Percentiles rank a stretch among this genome's conserved stretches.
These are phyloP conservation scores for Charina bottae DNA, from an alignment of 2,113 vertebrate species.

Conservation along the genomic window DNA sequence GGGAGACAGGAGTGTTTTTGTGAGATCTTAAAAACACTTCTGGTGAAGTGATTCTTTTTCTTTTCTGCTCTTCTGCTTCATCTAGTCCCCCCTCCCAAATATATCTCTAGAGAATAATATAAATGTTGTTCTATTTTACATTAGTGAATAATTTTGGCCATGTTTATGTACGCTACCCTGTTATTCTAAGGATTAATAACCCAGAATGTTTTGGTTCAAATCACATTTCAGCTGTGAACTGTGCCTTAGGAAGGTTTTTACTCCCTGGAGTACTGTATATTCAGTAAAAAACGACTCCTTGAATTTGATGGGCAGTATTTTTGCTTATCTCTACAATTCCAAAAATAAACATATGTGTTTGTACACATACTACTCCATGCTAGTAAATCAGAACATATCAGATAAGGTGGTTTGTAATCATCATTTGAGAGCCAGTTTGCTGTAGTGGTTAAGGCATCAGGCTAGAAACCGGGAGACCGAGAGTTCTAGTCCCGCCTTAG, in stretches of 20 bases:
- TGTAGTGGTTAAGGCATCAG: no score
- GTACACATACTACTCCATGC: background rate
- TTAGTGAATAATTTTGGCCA: background rate
- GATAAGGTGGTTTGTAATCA: background rate
- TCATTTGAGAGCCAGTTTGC: background rate
- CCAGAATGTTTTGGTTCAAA: background rate
- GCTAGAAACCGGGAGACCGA: no score
- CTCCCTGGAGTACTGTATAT: background rate
- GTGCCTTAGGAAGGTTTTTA: background rate
- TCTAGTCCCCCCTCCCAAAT: background rate
- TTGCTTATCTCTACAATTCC: background rate
- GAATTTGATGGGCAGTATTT: background rate
- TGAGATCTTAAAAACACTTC: constrained; percentile 16
- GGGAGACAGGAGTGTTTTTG: background rate
- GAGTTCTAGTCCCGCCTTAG: no score
- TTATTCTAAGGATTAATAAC: background rate
- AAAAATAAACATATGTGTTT: background rate
- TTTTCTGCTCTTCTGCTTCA: background rate
- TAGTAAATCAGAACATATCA: background rate
- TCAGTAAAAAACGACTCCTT: background rate
- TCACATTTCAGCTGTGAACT: background rate
- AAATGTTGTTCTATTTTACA: background rate
- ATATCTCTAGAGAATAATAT: background rate
- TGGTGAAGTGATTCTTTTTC: background rate
- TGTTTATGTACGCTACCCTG: background rate